Evolutionary conservation across 92 coral and sea anemone genomes (phyloP).

Genomic region (Desmophyllum pertusum): DNA sequence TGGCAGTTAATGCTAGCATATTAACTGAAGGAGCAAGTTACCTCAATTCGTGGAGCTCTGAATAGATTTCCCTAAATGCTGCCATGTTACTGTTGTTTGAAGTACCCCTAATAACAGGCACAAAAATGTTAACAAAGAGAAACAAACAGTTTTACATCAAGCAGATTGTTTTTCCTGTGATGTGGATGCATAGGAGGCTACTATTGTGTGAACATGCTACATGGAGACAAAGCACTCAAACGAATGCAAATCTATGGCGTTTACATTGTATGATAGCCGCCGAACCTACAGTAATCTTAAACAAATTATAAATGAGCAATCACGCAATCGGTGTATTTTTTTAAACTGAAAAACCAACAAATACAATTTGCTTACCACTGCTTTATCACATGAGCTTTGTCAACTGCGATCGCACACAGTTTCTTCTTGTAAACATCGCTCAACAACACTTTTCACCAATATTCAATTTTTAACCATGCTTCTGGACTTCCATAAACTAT

Average conservation of each 20-base stretch:
- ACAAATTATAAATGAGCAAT: too few species aligned
- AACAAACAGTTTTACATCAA: too few species aligned
- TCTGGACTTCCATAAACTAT: conserved; percentile 47
- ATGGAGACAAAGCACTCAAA: too few species aligned
- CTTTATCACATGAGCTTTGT: conserved; percentile 46
- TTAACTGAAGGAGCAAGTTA: conserved; percentile 53
- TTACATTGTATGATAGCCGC: too few species aligned
- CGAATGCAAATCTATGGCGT: too few species aligned
- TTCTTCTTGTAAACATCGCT: conserved; percentile 16
- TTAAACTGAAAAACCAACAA: too few species aligned
- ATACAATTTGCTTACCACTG: conserved; percentile 59
- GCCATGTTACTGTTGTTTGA: conserved; percentile 58
- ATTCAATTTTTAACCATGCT: conserved; percentile 21
- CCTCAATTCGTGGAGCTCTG: conserved; percentile 61
- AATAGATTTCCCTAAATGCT: conserved; percentile 57
- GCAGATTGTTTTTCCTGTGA: too few species aligned
- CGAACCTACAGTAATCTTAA: too few species aligned
- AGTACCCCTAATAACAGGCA: conserved; percentile 56
- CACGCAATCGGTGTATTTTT: too few species aligned
- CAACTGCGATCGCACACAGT: conserved; percentile 44
- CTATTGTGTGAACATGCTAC: too few species aligned
- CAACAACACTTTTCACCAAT: conserved; percentile 32
- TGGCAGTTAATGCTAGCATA: conserved; percentile 64
- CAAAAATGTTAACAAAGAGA: background rate
- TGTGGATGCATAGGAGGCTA: too few species aligned